Conservation (phyloP, 2,113 vertebrate genomes). For the Colinus virginianus region DNA sequence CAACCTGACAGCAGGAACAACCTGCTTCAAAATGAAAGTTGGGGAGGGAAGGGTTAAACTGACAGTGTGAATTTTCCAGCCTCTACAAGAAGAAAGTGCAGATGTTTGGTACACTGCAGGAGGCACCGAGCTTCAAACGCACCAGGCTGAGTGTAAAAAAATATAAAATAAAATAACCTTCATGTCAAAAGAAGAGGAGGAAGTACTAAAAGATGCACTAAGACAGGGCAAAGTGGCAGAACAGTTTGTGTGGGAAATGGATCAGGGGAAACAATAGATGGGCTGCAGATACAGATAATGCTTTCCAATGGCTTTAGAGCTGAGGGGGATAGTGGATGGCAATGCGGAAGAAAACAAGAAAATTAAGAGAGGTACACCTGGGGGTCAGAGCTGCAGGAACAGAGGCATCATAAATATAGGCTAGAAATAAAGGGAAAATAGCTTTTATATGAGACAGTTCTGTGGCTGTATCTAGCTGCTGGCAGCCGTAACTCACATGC, state of each 20-base stretch:
- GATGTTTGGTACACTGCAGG: conserved; percentile 21
- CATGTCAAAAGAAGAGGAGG: conserved; percentile 30
- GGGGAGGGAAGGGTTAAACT: not conserved
- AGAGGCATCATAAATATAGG: not conserved
- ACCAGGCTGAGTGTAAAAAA: not conserved
- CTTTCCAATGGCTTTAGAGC: not conserved
- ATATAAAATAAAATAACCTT: not conserved
- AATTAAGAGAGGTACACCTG: not conserved
- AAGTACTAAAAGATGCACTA: conserved; percentile 25
- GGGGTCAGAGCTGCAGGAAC: not conserved
- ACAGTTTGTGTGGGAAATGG: not conserved
- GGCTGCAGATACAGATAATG: not conserved
- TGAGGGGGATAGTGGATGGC: not conserved
- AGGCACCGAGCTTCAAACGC: conserved; percentile 16
- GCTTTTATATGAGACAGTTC: not conserved
- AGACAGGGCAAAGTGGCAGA: conserved; percentile 18
- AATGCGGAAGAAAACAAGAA: not conserved
- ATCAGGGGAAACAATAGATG: conserved; percentile 1
- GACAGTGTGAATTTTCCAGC: not conserved
- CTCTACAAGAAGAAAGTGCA: not conserved
- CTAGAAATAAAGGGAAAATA: not conserved
- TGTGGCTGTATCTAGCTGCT: not conserved
- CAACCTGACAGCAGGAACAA: not conserved
- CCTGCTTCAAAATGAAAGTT: not conserved
- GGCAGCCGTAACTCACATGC: not conserved